phyloP scores from a whole-genome alignment of 2,113 vertebrate species.

The Ardeotis arabs region DNA sequence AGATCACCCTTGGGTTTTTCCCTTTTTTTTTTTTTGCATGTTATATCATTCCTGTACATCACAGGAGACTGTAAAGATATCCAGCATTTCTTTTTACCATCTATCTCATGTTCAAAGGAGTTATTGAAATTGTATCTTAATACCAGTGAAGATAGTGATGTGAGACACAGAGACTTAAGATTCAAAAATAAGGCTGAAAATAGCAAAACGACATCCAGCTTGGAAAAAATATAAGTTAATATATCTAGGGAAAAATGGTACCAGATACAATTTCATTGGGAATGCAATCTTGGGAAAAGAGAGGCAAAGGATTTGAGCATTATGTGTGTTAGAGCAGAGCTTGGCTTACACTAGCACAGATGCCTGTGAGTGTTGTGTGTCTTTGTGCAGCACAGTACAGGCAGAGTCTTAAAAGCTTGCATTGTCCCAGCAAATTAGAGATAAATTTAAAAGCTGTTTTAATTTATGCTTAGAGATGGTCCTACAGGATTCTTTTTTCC shows the following conservation, averaged over 20 bases:
- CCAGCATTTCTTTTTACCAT: not conserved
- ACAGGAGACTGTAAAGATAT: not conserved
- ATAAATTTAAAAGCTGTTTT: not conserved
- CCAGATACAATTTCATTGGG: not conserved
- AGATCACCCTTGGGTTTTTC: not conserved
- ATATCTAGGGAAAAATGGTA: not conserved
- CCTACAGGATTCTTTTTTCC: not conserved
- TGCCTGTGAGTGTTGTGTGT: not conserved
- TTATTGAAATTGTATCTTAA: not conserved
- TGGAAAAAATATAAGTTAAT: not conserved
- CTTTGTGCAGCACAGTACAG: not conserved
- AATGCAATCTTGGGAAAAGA: not conserved
- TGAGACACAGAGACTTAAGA: not conserved
- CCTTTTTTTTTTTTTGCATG: not conserved
- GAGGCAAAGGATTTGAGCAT: not conserved
- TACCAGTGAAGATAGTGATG: not conserved
- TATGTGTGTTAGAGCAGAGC: not conserved
- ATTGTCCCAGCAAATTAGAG: not conserved
- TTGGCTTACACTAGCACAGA: not conserved
- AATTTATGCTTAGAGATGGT: not conserved
- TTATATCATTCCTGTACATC: not conserved
- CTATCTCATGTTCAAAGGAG: not conserved
- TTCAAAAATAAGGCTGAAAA: not conserved
- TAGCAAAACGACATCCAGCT: not conserved
- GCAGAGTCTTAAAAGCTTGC: not conserved